phyloP scores from a whole-genome alignment of 2,888 invertebrate species.

The Chymomyza caudatula region DNA sequence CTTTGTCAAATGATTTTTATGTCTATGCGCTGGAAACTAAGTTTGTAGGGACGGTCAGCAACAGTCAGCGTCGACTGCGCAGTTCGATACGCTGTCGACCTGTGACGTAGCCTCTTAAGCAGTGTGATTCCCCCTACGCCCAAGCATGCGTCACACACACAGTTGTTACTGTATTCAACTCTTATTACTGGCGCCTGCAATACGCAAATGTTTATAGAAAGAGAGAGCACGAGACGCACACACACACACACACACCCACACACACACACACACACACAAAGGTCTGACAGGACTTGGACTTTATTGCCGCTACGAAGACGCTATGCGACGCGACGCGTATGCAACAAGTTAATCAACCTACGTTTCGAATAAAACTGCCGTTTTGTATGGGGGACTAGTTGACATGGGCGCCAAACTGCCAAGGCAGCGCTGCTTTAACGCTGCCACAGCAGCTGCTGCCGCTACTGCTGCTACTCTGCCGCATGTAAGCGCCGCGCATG shows the following conservation, averaged over 20 bases:
- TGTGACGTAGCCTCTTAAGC: neutral
- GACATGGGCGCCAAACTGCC: neutral
- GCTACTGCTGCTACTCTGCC: neutral
- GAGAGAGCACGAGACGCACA: constrained; percentile 14
- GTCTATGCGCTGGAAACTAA: neutral
- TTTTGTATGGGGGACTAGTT: neutral
- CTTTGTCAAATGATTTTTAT: neutral
- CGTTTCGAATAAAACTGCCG: constrained; percentile 64
- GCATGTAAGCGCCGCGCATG: constrained; percentile 2
- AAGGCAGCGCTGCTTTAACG: neutral
- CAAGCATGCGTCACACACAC: neutral
- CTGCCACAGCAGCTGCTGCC: neutral
- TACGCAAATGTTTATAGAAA: constrained; percentile 51
- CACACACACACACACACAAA: constrained; percentile 1
- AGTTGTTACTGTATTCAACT: neutral
- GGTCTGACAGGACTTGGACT: constrained; percentile 34
- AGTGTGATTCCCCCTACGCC: neutral
- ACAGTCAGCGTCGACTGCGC: constrained; percentile 1
- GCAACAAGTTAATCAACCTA: constrained; percentile 69
- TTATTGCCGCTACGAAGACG: neutral
- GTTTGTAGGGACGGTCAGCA: too few species aligned
- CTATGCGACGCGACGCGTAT: constrained; percentile 50
- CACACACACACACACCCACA: constrained; percentile 23
- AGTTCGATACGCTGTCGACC: constrained; percentile 7
- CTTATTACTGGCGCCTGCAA: constrained; percentile 34